A percentile compares a stretch with the other conserved stretches of the same genome.
Conservation (phyloP, 2,888 invertebrate genomes). For the Tipula vernalis region DNA sequence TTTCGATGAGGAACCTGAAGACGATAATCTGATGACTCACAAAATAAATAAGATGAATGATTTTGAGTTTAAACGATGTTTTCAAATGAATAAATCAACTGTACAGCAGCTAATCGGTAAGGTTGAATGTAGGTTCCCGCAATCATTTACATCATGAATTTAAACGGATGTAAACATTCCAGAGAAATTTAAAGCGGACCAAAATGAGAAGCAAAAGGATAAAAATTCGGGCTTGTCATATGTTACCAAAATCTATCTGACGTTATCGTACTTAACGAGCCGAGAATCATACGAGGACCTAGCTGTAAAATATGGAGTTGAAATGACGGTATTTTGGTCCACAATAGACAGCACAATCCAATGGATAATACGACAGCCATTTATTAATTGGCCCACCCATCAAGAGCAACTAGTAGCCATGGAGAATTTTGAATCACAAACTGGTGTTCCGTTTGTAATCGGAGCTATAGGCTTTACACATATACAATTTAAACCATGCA, state of each 20-base stretch:
- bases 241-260: background rate
- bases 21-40: background rate
- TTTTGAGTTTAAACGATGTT: background rate
- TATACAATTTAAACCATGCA: background rate
- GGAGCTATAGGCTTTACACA: background rate
- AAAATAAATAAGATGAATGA: background rate
- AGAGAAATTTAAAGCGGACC: background rate
- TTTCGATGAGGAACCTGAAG: background rate
- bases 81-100: background rate
- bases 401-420: background rate
- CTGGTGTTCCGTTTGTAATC: background rate
- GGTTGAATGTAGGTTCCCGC: background rate
- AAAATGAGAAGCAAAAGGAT: background rate
- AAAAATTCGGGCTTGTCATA: background rate
- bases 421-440: background rate
- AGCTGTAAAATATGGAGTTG: background rate
- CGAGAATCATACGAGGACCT: background rate
- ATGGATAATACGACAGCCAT: background rate
- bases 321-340: background rate
- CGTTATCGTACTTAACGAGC: background rate
- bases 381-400: background rate
- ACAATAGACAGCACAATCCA: background rate
- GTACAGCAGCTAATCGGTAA: background rate
- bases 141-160: background rate
- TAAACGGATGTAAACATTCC: background rate